A percentile compares a stretch with the other conserved stretches of the same genome.
These are phyloP conservation scores for Pollenia griseotomentosa DNA, from an alignment of 2,888 invertebrate genomes.

Conservation along the genomic window DNA sequence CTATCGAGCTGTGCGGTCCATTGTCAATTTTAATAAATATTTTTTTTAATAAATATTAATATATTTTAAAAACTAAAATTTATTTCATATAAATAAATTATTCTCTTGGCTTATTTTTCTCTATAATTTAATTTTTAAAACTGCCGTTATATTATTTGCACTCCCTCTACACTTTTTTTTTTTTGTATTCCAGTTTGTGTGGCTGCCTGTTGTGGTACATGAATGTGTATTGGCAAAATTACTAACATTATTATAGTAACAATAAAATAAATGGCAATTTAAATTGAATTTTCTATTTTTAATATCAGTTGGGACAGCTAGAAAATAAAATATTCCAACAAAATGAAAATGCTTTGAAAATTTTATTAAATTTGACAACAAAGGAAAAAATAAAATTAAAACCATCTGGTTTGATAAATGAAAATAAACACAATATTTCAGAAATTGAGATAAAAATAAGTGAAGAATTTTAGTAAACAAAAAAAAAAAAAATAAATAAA, in stretches of 20 bases:
- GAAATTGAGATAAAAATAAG: neutral
- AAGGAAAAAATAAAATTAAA: constrained; percentile 39
- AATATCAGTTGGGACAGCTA: constrained; percentile 20
- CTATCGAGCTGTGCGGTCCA: too few relatives aligned
- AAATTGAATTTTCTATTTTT: constrained; percentile 42
- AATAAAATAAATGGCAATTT: constrained; percentile 53
- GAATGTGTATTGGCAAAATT: neutral
- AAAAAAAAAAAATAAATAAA: too few relatives aligned
- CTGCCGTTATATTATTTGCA: neutral
- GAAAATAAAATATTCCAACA: neutral
- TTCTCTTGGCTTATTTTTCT: neutral
- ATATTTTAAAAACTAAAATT: too few relatives aligned
- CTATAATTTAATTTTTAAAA: neutral
- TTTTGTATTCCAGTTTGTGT: neutral
- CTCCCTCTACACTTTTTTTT: neutral
- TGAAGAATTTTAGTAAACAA: neutral
- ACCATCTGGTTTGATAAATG: constrained; percentile 42
- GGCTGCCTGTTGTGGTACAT: neutral
- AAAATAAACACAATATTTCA: constrained; percentile 5
- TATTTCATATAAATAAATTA: too few relatives aligned
- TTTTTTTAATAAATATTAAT: too few relatives aligned
- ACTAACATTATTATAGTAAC: constrained; percentile 30
- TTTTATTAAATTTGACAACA: constrained; percentile 57
- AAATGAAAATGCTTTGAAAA: constrained; percentile 14
- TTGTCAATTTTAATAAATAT: too few relatives aligned